Conservation (phyloP, 1,140 invertebrate genomes). For the Ceratitis capitata region DNA sequence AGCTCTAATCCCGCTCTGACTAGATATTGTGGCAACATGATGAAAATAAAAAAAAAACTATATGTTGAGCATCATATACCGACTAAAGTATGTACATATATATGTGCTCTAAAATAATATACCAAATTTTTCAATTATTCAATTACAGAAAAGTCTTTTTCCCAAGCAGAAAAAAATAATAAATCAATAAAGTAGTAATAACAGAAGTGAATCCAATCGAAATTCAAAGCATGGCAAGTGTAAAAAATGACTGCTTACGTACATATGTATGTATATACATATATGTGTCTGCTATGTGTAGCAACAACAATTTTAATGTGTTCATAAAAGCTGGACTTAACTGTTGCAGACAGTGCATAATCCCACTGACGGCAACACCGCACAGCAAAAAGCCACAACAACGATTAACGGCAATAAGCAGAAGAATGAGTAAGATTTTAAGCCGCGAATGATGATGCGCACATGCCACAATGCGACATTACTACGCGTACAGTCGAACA, state of each 20-base stretch:
- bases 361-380: neutral
- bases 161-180: neutral
- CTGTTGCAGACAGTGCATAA: neutral
- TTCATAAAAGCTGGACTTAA: neutral
- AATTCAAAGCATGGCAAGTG: neutral
- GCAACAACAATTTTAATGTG: neutral
- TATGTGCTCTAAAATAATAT: neutral
- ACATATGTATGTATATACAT: too few species aligned
- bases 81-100: too few species aligned
- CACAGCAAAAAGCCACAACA: neutral
- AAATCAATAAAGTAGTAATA: neutral
- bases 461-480: neutral
- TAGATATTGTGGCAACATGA: too few species aligned
- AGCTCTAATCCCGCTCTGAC: too few species aligned
- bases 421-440: constrained; percentile 23
- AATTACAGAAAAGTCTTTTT: neutral
- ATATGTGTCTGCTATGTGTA: too few species aligned
- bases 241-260: neutral
- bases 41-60: neutral
- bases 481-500: too few species aligned
- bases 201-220: neutral
- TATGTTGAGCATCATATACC: too few species aligned
- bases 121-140: neutral
- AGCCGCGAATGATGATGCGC: constrained; percentile 18
- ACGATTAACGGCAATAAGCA: constrained; percentile 11